Evolutionary conservation across 2,797 vertebrate genomes (phyloP), one percentile per base, ranked within the genome.

Genomic region (Trichosurus vulpecula): DNA sequence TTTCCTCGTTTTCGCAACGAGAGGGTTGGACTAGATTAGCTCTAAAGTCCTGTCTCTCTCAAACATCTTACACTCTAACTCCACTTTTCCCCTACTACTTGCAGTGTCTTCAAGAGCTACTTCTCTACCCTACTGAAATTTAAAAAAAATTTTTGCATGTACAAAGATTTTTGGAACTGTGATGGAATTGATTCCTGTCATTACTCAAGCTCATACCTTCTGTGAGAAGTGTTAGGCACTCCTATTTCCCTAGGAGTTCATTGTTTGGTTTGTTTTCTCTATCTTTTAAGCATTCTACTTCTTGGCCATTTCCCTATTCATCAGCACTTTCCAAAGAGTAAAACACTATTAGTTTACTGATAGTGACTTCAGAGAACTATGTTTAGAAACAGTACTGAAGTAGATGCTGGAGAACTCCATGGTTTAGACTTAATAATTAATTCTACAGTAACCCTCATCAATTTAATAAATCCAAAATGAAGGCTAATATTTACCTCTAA

Each of bases 401-500:
- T 87, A 87, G 41, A 51, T 51, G 41, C 41, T 51, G 3, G 5
- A 74, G n/a, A 74, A 41, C n/a, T 81, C 19, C 66, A 81, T 22
- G 13, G n/a, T 81, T 81, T 81, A 81, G 35, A 74, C 30, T 41
- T 47, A 81, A 4, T 66, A 30, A 31, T 66, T 74, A 74, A 81
- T 81, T 81, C 19, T 81, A 81, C 1, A 81, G 19, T 8, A 81
- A 81, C 35, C 22, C 0, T 25, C 91, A 14, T 93, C 52, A 57
- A 95, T 57, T 91, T 95, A 91, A 55, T 90, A 93, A 81, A 95
- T 89, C 9, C 30, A 96, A 31, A 0, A 3, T 52, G n/a, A 93
- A 94, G 52, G 91, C 1, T 87, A 94, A 55, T 16, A 94, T 6
- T 96, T 98, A 99, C 99, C 99, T 99, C 99, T 10, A 99, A 96